phyloP scores from a whole-genome alignment of 1,140 invertebrate genomes.

The Sycophila sp. region DNA sequence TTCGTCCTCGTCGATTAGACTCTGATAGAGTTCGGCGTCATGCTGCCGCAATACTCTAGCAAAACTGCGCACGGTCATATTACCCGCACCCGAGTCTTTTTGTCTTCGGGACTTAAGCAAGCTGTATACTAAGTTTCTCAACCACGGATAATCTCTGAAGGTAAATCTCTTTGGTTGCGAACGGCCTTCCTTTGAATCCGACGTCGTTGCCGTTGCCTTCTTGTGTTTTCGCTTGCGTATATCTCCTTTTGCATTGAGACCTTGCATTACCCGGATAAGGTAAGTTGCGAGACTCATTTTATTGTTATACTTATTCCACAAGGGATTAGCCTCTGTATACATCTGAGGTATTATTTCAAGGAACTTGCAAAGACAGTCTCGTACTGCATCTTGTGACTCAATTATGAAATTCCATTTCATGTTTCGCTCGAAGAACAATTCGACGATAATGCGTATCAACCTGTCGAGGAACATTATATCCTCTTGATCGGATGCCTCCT shows the following conservation, averaged over 20 bases:
- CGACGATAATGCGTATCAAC: background rate
- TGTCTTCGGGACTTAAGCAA: no score
- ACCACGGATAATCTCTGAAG: constrained; percentile 18
- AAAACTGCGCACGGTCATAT: background rate
- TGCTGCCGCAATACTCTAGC: background rate
- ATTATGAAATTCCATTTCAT: background rate
- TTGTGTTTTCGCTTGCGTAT: background rate
- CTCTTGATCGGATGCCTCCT: background rate
- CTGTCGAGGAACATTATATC: background rate
- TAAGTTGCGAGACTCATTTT: background rate
- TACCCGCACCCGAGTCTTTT: no score
- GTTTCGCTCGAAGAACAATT: background rate
- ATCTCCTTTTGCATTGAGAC: background rate
- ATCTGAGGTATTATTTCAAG: background rate
- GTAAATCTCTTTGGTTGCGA: background rate
- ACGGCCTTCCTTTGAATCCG: background rate
- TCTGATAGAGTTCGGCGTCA: constrained; percentile 20
- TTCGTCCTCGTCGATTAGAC: background rate
- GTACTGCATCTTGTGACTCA: background rate
- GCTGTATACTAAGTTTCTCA: background rate
- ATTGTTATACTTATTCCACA: background rate
- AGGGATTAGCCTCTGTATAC: background rate
- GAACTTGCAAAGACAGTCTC: constrained; percentile 2
- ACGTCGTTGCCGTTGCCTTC: background rate
- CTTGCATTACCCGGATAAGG: background rate